Percentiles rank a stretch among this genome's conserved stretches.
Evolutionary conservation across 2,797 vertebrate species (phyloP).

Genomic region (Bucorvus abyssinicus): DNA sequence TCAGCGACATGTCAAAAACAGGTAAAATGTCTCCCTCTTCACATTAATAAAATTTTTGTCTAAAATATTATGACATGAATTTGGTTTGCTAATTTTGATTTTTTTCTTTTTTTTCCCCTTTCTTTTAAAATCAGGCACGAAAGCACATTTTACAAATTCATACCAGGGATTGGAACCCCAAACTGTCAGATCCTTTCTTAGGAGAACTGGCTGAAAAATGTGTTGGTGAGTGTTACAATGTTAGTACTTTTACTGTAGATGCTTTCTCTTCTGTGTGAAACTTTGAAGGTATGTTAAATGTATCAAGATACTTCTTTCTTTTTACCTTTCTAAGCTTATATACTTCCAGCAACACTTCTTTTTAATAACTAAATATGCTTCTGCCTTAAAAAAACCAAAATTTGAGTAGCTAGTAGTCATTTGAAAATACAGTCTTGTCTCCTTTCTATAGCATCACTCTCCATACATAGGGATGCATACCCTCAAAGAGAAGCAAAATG

Average conservation of each 20-base stretch:
- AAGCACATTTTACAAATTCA: constrained; percentile 99
- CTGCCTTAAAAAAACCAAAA: background rate
- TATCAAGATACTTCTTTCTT: background rate
- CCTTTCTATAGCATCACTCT: background rate
- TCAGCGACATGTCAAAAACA: background rate
- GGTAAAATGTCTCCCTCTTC: background rate
- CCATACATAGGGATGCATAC: background rate
- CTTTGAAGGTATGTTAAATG: constrained; percentile 24
- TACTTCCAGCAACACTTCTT: background rate
- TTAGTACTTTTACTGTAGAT: constrained; percentile 29
- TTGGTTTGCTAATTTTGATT: background rate
- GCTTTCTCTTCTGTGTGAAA: background rate
- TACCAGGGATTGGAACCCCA: constrained; percentile 97
- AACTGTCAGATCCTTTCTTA: constrained; percentile 91
- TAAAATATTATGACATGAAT: background rate
- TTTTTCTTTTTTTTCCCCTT: background rate
- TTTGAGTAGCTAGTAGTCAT: background rate
- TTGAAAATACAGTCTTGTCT: background rate
- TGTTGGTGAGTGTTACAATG: constrained; percentile 86
- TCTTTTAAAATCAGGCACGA: constrained; percentile 82
- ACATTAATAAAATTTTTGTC: background rate
- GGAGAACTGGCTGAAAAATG: constrained; percentile 98
- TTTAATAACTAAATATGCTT: background rate
- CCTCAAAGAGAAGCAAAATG: constrained; percentile 12
- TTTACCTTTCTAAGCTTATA: background rate